Base-by-base conservation (phyloP, 2,888 invertebrate species). In the Cremastinae sp. region DNA sequence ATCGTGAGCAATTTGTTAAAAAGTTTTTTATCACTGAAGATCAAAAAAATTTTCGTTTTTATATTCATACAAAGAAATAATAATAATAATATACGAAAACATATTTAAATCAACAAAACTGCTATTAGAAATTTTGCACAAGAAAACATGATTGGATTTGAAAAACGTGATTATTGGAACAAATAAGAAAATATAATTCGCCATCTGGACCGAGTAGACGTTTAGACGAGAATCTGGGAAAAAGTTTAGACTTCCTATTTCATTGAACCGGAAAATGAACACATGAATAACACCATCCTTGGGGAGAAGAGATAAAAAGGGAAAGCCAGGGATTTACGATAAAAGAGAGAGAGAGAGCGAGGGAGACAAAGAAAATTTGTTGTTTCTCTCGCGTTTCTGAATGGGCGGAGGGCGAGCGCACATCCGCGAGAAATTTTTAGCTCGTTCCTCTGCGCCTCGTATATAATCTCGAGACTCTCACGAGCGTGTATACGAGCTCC, bases 341-440 rank as follows among this genome's bases (percentile, higher is more conserved):
- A 16, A 22, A 12, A 39, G n/a, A 16, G 51, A 12, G 37, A 18
- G 12, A 7, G 10, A 7, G 16, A 16, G 35, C 16, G n/a, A 14
- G 9, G 16, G 49, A 37, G 62, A 62, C 49, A 62, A 64, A 64
- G 51, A 64, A 64, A 51, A 64, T 41, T 51, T 64, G 64, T 69
- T 28, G 22, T 53, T 53, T 53, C 28, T 51, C 49, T 10, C 49
- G 39, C 47, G 58, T 22, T 28, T 28, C 14, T 43, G 43, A 20
- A 45, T 68, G 39, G 68, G 47, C 37, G 28, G 39, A 47, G 64
- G 66, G 43, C 39, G 28, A 28, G 28, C 28, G 28, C 28, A 43
- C 49, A 22, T 64, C 35, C 12, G 28, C 28, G 76, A 74, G 80
- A 83, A 81, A 84, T 82, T 81, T 83, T 83, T 80, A 81, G 79